A percentile compares a stretch with the other conserved stretches of the same genome.
phyloP scores from a whole-genome alignment of 2,113 vertebrate species.

The Balaenoptera acutorostrata region DNA sequence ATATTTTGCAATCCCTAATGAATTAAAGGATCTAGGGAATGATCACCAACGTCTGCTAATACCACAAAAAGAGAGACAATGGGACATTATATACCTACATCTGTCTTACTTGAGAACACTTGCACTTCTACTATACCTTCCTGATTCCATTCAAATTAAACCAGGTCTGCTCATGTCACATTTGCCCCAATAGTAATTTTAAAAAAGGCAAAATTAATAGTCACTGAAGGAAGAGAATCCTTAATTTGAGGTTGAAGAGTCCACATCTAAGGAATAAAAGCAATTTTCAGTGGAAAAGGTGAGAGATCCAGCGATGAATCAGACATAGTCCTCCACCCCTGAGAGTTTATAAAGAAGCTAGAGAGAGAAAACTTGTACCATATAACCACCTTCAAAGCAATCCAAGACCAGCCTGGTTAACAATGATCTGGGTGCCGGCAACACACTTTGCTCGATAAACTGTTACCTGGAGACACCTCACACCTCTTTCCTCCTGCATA shows the following conservation, averaged over 20 bases:
- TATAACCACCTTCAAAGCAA: neutral
- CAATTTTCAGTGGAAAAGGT: neutral
- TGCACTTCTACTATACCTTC: neutral
- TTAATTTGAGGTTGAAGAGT: neutral
- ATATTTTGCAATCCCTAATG: neutral
- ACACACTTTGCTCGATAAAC: neutral
- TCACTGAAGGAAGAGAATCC: neutral
- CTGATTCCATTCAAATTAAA: neutral
- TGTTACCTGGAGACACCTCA: neutral
- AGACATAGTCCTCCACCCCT: neutral
- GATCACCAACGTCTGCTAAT: neutral
- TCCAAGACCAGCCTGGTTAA: neutral
- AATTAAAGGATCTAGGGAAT: neutral
- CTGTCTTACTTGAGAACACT: neutral
- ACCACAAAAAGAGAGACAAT: neutral
- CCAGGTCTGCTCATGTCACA: neutral
- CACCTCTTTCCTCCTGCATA: neutral
- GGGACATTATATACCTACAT: neutral
- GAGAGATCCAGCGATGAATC: neutral
- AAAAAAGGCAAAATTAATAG: neutral
- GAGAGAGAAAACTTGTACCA: neutral
- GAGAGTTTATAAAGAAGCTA: neutral
- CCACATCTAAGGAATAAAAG: neutral
- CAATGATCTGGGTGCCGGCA: neutral
- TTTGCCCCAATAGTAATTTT: neutral